These are phyloP conservation scores for Esox masquinongy DNA, from an alignment of 2,797 vertebrate genomes.

Conservation along the genomic window DNA sequence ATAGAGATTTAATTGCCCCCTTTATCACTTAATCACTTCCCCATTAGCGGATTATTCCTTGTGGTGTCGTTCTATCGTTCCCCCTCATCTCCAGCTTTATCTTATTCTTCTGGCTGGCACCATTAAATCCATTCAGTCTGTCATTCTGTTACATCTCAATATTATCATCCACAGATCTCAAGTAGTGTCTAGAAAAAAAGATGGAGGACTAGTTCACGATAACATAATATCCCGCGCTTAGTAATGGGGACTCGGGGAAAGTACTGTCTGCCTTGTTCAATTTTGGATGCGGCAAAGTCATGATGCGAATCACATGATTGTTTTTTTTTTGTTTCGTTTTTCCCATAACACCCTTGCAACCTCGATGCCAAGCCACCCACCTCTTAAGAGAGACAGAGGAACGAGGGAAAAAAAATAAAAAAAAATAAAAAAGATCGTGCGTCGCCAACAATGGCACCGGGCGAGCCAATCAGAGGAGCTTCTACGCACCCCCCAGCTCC, in stretches of 20 bases:
- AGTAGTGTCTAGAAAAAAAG: constrained; percentile 35
- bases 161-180: constrained; percentile 49
- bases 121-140: constrained; percentile 44
- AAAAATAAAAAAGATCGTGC: constrained; percentile 23
- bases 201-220: constrained; percentile 27
- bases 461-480: constrained; percentile 61
- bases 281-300: constrained; percentile 9
- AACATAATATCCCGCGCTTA: constrained; percentile 26
- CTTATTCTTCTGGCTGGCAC: constrained; percentile 27
- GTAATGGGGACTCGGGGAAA: neutral
- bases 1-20: constrained; percentile 56
- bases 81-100: constrained; percentile 46
- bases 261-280: neutral
- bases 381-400: constrained; percentile 48
- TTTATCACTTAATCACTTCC: constrained; percentile 66
- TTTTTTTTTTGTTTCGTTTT: constrained; percentile 40
- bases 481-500: constrained; percentile 43
- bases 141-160: constrained; percentile 31
- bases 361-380: constrained; percentile 60
- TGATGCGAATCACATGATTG: constrained; percentile 37
- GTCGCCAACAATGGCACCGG: constrained; percentile 57
- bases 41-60: constrained; percentile 63
- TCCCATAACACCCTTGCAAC: constrained; percentile 41
- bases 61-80: constrained; percentile 57
- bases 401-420: neutral